A percentile compares a stretch with the other conserved stretches of the same genome.
These are phyloP conservation scores for Catalaphyllia jardinei DNA, from an alignment of 64 coral and sea anemone species.

Conservation along the genomic window DNA sequence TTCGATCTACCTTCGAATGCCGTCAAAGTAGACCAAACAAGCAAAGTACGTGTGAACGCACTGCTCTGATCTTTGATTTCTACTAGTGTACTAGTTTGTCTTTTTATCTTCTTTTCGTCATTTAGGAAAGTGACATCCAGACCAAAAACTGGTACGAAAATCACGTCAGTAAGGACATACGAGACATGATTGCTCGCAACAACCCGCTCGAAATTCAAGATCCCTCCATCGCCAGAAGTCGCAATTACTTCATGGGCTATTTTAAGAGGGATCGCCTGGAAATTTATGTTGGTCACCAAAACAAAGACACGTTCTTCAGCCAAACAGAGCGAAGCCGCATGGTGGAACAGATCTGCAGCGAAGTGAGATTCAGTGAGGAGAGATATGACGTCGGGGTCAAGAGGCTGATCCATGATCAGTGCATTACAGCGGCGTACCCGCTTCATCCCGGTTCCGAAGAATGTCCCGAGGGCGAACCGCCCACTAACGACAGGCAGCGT, in stretches of 20 bases:
- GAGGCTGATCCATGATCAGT: conserved; percentile 67
- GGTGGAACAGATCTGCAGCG: conserved; percentile 76
- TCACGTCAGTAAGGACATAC: conserved; percentile 54
- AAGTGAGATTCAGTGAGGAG: conserved; percentile 66
- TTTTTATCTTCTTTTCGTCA: neutral
- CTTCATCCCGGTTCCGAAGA: conserved; percentile 86
- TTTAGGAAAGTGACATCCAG: conserved; percentile 77
- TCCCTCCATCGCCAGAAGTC: conserved; percentile 41
- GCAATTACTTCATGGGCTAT: conserved; percentile 79
- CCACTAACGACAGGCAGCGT: conserved; percentile 76
- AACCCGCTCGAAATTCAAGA: conserved; percentile 78
- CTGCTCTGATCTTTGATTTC: too few species aligned
- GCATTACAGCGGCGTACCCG: conserved; percentile 80
- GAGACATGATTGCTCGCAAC: conserved; percentile 37
- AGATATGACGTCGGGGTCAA: conserved; percentile 88
- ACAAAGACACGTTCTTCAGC: conserved; percentile 82
- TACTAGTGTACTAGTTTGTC: neutral
- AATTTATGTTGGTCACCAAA: conserved; percentile 56
- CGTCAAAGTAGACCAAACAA: too few species aligned
- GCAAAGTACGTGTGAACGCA: too few species aligned
- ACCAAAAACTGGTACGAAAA: conserved; percentile 78
- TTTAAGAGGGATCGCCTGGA: conserved; percentile 68
- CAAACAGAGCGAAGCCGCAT: conserved; percentile 87
- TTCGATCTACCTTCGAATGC: too few species aligned
- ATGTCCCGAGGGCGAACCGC: conserved; percentile 17